Evolutionary conservation across 1,140 invertebrate species (phyloP), one percentile per base, ranked within the genome.

Genomic region (Patella vulgata): DNA sequence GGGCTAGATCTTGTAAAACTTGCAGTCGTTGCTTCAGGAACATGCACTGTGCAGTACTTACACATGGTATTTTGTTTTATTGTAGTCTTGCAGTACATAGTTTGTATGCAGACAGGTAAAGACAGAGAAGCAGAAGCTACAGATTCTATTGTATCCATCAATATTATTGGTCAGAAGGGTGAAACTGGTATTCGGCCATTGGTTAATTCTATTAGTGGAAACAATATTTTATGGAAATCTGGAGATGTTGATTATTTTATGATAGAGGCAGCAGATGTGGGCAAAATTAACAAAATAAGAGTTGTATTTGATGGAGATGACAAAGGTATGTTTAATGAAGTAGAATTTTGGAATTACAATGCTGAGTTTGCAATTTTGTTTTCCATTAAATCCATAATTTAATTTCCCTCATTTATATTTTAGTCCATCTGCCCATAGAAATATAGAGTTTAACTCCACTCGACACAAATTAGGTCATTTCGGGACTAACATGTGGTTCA

Each of bases 241-340:
- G 68, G 66, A 14, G 66, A 70, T 30, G 58, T 74, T 59, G 75
- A 75, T 47, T 63, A 73, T 25, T 78, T 72, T 48, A 64, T 73
- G 44, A 47, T 78, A 25, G 68, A 75, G 36, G 70, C 70, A 14
- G 66, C 75, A 14, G 68, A 62, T 59, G 68, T 78, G 2, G 75
- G 75, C 5, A 64, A 68, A 28, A 4, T 78, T 14, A 47, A 66
- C 21, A 71, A 65, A 40, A 52, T 78, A 19, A 25, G 63, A 28
- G 59, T 78, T n/a, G 56, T 58, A 42, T 70, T 70, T 50, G 66
- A 70, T 42, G 67, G 71, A 44, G 66, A 55, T 40, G 66, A 56
- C 11, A 59, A 19, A 65, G 73, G 73, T 73, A 53, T 23, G 39
- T n/a, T n/a, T n/a, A n/a, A n/a, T n/a, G n/a, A n/a, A 27, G 14